These are phyloP conservation scores for Dysidea cf. avara DNA, from an alignment of 37 sponge, comb jelly and placozoan species.

Conservation along the genomic window DNA sequence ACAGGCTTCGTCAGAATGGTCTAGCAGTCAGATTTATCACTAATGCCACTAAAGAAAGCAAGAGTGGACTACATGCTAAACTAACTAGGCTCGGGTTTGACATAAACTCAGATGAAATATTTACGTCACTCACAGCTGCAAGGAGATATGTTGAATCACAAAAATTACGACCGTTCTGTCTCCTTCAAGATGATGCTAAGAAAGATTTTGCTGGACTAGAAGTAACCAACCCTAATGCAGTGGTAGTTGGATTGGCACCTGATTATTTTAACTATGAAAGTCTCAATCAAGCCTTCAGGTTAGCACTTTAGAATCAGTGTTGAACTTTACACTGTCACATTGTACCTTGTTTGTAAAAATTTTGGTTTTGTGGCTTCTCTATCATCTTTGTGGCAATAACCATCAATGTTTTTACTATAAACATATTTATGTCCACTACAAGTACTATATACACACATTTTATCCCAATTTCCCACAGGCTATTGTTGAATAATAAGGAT, in stretches of 20 bases:
- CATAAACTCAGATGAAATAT: constrained; percentile 43
- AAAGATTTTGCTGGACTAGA: constrained; percentile 59
- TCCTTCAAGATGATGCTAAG: constrained; percentile 43
- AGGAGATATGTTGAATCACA: constrained; percentile 21
- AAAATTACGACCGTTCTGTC: constrained; percentile 37
- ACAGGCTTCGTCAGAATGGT: constrained; percentile 15
- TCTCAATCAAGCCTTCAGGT: constrained; percentile 75
- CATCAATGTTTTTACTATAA: too few species aligned
- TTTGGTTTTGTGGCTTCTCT: too few species aligned
- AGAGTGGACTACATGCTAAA: constrained; percentile 25
- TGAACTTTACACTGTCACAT: too few species aligned
- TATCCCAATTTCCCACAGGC: constrained; percentile 18
- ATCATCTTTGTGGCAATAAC: too few species aligned
- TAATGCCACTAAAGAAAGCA: constrained; percentile 69
- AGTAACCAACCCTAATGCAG: constrained; percentile 28
- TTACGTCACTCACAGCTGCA: constrained; percentile 60
- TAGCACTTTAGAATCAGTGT: too few species aligned
- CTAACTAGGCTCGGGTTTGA: constrained; percentile 43
- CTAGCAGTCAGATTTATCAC: constrained; percentile 55
- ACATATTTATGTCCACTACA: background rate
- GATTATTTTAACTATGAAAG: constrained; percentile 23
- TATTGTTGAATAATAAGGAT: constrained; percentile 14
- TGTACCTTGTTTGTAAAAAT: too few species aligned
- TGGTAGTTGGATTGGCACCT: constrained; percentile 74
- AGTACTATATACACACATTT: too few species aligned